Conservation (phyloP, 2,113 vertebrate species). For the Hemiscyllium ocellatum region DNA sequence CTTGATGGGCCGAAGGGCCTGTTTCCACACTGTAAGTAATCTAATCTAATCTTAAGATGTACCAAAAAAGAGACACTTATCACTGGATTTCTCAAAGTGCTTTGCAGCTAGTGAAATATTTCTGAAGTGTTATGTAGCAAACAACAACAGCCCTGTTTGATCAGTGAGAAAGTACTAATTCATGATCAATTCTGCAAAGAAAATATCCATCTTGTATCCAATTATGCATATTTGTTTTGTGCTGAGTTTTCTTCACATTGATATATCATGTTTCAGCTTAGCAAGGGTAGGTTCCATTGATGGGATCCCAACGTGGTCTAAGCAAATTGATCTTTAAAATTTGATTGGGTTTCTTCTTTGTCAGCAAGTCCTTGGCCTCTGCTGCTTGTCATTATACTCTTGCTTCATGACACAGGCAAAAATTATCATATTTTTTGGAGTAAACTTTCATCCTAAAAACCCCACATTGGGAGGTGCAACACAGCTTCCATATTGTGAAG, state of each 20-base stretch:
- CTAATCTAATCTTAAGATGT: too few species aligned
- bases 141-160: not conserved
- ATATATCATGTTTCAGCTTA: not conserved
- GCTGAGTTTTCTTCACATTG: not conserved
- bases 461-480: not conserved
- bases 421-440: not conserved
- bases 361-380: not conserved
- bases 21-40: too few species aligned
- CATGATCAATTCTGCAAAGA: not conserved
- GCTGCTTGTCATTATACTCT: not conserved
- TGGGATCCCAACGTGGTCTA: not conserved
- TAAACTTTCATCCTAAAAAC: not conserved
- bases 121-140: not conserved
- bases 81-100: not conserved
- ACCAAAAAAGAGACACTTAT: not conserved
- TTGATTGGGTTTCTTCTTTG: not conserved
- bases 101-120: not conserved
- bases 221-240: not conserved
- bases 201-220: not conserved
- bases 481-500: not conserved
- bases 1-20: too few species aligned
- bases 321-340: not conserved
- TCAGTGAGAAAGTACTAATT: not conserved
- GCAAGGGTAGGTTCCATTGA: not conserved
- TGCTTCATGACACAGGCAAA: not conserved